Evolutionary conservation across 2,113 vertebrate genomes (phyloP).

Genomic region (Pterocles burchelli): DNA sequence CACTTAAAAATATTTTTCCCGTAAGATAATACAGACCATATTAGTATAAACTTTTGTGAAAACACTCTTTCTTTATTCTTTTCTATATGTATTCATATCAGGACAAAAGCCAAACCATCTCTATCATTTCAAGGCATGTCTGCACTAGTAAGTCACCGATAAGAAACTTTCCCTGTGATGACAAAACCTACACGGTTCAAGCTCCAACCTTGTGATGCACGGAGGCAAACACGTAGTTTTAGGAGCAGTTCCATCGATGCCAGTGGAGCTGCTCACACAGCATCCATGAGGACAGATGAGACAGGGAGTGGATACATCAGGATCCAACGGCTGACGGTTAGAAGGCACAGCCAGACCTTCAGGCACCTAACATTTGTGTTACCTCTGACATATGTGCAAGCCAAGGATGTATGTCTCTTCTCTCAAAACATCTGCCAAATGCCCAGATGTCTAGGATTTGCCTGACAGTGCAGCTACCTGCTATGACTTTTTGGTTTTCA

Average conservation of each 20-base stretch:
- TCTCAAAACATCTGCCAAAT: neutral
- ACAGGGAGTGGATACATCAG: neutral
- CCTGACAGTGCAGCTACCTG: neutral
- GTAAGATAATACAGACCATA: neutral
- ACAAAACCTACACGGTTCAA: neutral
- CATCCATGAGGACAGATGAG: neutral
- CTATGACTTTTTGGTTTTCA: neutral
- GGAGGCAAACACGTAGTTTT: neutral
- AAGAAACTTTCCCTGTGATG: neutral
- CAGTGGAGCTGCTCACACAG: neutral
- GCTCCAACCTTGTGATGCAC: neutral
- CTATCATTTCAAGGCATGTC: neutral
- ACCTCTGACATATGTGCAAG: neutral
- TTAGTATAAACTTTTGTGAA: neutral
- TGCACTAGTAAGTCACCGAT: neutral
- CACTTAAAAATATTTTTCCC: neutral
- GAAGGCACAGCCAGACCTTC: neutral
- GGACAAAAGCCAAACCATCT: neutral
- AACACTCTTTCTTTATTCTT: neutral
- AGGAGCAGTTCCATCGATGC: neutral
- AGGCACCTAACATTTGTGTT: too few relatives aligned
- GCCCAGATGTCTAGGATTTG: neutral
- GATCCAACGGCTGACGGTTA: neutral
- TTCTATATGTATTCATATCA: rapidly evolving
- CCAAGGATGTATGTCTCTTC: rapidly evolving